A percentile compares a stretch with the other conserved stretches of the same genome.
These are phyloP conservation scores for Sebastes hopkinsi DNA, from an alignment of 2,797 vertebrate genomes.

Conservation along the genomic window DNA sequence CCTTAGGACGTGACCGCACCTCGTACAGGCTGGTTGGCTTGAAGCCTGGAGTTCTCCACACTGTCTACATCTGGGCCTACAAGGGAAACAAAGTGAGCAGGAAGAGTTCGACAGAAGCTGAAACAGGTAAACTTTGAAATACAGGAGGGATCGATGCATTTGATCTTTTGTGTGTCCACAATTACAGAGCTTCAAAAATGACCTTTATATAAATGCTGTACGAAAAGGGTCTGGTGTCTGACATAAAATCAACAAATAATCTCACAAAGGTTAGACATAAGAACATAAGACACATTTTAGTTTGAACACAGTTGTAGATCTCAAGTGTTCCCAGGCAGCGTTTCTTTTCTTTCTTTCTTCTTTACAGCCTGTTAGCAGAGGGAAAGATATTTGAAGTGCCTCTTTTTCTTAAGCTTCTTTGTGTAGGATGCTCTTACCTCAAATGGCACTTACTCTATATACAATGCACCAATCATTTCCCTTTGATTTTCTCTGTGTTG, in stretches of 20 bases:
- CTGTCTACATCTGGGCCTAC: conserved; percentile 83
- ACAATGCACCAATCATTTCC: background rate
- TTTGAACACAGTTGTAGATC: background rate
- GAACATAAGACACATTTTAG: background rate
- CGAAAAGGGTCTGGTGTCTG: background rate
- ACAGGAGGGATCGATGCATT: background rate
- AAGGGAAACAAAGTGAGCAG: conserved; percentile 81
- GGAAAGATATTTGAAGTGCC: background rate
- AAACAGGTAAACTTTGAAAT: conserved; percentile 82
- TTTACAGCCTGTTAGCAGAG: background rate
- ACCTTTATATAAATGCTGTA: background rate
- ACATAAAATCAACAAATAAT: background rate
- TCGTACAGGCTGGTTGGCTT: conserved; percentile 79
- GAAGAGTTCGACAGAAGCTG: conserved; percentile 77
- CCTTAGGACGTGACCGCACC: conserved; percentile 77
- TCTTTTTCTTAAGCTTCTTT: conserved; percentile 12
- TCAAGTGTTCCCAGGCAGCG: background rate
- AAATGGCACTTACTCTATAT: background rate
- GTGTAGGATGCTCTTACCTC: background rate
- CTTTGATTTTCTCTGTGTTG: conserved; percentile 9
- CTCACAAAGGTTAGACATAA: background rate
- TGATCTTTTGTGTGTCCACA: background rate
- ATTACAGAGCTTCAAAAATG: background rate
- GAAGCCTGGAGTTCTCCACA: conserved; percentile 82
- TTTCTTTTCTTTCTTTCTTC: conserved; percentile 1